phyloP scores from a whole-genome alignment of 92 coral and sea anemone genomes.

The Pocillopora grandis region DNA sequence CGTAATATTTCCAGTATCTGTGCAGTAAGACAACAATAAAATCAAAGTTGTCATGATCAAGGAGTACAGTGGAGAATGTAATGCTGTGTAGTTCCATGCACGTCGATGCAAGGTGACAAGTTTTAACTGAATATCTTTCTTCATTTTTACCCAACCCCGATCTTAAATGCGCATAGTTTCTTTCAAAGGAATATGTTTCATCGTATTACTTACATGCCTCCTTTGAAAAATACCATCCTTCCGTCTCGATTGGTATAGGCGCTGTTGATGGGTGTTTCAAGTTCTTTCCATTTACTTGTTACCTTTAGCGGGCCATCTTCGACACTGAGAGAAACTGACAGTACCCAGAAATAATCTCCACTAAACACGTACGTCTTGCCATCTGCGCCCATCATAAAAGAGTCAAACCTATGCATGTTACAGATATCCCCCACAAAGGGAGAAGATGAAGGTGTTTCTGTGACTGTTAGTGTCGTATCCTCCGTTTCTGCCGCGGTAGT shows the following conservation, averaged over 20 bases:
- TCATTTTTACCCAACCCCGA: too few relatives aligned
- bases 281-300: conserved; percentile 64
- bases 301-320: conserved; percentile 67
- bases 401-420: conserved; percentile 25
- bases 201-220: conserved; percentile 52
- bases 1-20: conserved; percentile 74
- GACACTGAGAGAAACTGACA: conserved; percentile 25
- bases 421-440: conserved; percentile 28
- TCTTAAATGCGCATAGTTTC: background rate
- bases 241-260: conserved; percentile 71
- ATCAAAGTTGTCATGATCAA: background rate
- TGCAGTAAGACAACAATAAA: background rate
- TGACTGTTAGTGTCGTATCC: background rate
- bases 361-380: conserved; percentile 40
- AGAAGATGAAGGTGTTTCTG: background rate
- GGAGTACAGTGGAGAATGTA: background rate
- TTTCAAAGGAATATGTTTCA: background rate
- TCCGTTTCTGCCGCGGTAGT: background rate
- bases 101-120: too few relatives aligned
- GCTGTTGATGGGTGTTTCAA: conserved; percentile 67
- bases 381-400: conserved; percentile 27
- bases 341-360: conserved; percentile 39
- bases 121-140: too few relatives aligned
- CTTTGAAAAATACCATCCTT: conserved; percentile 66
- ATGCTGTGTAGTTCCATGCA: too few relatives aligned